These are phyloP conservation scores for Amia ocellicauda DNA, from an alignment of 2,113 vertebrate genomes.

Conservation along the genomic window DNA sequence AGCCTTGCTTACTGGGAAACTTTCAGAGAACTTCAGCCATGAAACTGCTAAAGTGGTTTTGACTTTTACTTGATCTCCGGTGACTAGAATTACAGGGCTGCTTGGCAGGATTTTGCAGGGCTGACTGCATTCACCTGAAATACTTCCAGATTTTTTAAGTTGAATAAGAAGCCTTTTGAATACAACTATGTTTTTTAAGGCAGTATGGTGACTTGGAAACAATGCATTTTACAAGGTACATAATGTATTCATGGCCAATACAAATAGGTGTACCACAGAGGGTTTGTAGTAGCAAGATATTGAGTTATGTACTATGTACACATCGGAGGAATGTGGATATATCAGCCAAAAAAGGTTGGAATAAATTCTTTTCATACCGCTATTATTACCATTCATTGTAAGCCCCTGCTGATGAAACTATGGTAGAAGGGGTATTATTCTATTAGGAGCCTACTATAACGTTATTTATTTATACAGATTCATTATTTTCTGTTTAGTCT, in stretches of 20 bases:
- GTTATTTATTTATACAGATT: conserved; percentile 29
- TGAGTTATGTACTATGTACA: conserved; percentile 34
- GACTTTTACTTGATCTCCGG: conserved; percentile 4
- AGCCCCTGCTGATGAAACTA: conserved; percentile 27
- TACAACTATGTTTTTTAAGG: background rate
- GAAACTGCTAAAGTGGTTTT: conserved; percentile 1
- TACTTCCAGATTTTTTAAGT: conserved; percentile 2
- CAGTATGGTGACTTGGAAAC: background rate
- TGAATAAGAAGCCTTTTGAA: background rate
- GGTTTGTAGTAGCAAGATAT: conserved; percentile 32
- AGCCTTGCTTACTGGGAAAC: conserved; percentile 33
- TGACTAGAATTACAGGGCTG: background rate
- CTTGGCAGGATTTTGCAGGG: background rate
- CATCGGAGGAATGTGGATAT: conserved; percentile 26
- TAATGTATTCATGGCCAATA: conserved; percentile 15
- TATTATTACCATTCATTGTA: conserved; percentile 43
- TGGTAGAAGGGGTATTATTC: conserved; percentile 45
- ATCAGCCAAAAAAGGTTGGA: conserved; percentile 31
- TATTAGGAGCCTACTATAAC: conserved; percentile 29
- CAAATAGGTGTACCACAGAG: conserved; percentile 29
- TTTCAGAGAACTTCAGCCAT: conserved; percentile 6
- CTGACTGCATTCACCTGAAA: conserved; percentile 9
- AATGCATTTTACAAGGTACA: background rate
- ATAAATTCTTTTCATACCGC: conserved; percentile 38
- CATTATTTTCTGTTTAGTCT: conserved; percentile 13